These are phyloP conservation scores for Hydroisotoma schaefferi DNA, from an alignment of 2,888 invertebrate genomes.

Conservation along the genomic window DNA sequence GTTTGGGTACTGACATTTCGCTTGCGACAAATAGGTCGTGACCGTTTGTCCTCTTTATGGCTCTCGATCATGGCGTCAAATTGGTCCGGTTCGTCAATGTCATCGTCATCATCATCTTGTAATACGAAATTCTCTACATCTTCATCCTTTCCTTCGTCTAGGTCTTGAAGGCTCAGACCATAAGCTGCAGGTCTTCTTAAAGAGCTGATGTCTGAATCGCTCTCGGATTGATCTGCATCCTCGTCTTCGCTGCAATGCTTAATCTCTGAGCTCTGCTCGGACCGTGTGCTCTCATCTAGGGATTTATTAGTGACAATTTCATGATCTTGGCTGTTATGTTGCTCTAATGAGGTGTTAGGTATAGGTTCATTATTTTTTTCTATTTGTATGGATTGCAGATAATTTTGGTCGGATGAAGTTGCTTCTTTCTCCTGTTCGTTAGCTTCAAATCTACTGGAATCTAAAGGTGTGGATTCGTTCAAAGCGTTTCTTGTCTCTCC, in stretches of 20 bases:
- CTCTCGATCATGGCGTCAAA: conserved; percentile 38
- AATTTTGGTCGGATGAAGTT: not conserved
- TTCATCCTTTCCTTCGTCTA: conserved; percentile 9
- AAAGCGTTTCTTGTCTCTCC: conserved; percentile 28
- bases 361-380: not conserved
- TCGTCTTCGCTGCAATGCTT: conserved; percentile 6
- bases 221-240: conserved; percentile 7
- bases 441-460: conserved; percentile 11
- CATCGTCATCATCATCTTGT: conserved; percentile 28
- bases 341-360: not conserved
- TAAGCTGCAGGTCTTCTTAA: conserved; percentile 12
- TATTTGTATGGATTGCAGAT: not conserved
- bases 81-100: conserved; percentile 7
- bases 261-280: not conserved
- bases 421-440: not conserved
- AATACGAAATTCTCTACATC: conserved; percentile 28
- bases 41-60: conserved; percentile 28
- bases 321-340: conserved; percentile 11
- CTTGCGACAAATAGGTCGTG: conserved; percentile 25
- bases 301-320: conserved; percentile 10
- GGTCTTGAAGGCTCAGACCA: not conserved
- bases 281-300: not conserved
- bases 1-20: conserved; percentile 36
- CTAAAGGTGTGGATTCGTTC: conserved; percentile 3
- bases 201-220: conserved; percentile 4